Evolutionary conservation across 2,797 vertebrate genomes (phyloP), one percentile per base, ranked within the genome.

Genomic region (Hozukius guyotensis): DNA sequence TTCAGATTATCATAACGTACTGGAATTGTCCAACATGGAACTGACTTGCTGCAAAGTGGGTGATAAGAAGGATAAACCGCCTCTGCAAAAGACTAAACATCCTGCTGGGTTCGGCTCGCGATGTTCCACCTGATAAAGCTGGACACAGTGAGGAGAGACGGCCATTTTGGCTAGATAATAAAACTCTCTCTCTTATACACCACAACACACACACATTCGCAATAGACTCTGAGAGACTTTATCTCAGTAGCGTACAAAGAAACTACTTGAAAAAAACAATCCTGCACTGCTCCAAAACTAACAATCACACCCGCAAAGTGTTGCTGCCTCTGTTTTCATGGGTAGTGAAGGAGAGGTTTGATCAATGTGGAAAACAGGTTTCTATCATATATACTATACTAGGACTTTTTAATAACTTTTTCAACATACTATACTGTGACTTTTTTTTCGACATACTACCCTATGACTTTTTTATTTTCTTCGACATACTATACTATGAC

Each of bases 101-200:
- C 36, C 73, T 65, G 68, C 62, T 70, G 59, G 64, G 56, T 12
- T 32, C 67, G 52, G 76, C 64, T 79, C 18, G 6, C 0, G 24
- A 79, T 68, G 72, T 70, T n/a, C 74, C 69, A 29, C 56, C 68
- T 71, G 75, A 80, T 81, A 64, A 84, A 72, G 64, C 63, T 77
- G 81, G 72, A 81, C 77, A 60, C 71, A 25, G 68, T 16, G 64
- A 70, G 63, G 69, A 82, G 31, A 76, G 64, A 4, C 7, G 20
- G 49, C 9, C 49, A 49, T 49, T 20, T 8, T 65, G 72, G 75
- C 34, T 57, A 53, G 68, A 55, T 29, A 63, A 76, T 53, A 46
- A 67, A 68, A 72, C 59, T 67, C 20, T 72, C 27, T 65, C n/a
- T 72, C 22, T 57, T 52, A 46, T 11, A 55, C 57, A 57, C 55